Conservation (phyloP, 92 coral and sea anemone genomes). For the Epizoanthus rinbou region DNA sequence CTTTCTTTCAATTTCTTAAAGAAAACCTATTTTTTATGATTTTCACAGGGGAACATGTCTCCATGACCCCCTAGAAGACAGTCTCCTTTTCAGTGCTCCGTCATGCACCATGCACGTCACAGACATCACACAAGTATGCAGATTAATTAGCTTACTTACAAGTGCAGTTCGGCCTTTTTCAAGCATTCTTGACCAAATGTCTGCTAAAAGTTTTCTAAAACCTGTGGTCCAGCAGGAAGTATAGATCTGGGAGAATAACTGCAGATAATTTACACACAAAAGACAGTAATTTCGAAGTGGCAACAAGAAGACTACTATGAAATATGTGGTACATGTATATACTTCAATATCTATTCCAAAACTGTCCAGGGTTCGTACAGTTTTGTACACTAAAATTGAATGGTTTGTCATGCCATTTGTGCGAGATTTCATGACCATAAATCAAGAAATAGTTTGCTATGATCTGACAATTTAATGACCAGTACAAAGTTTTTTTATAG, state of each 20-base stretch:
- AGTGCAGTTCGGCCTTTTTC: background rate
- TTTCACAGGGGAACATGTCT: too few species aligned
- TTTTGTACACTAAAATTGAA: conserved; percentile 9
- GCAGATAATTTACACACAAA: background rate
- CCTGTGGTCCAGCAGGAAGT: background rate
- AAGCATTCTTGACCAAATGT: background rate
- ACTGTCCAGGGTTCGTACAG: conserved; percentile 21
- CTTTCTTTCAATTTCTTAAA: too few species aligned
- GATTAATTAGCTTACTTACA: background rate
- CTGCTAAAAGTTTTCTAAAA: background rate
- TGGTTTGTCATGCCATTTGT: conserved; percentile 13
- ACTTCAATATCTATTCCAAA: conserved; percentile 16
- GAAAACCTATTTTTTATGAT: too few species aligned
- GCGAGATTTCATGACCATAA: conserved; percentile 8
- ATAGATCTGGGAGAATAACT: background rate
- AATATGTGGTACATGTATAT: conserved; percentile 12
- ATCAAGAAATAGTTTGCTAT: conserved; percentile 16
- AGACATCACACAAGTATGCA: background rate
- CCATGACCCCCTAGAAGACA: too few species aligned
- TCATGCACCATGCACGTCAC: too few species aligned
- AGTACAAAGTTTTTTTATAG: conserved; percentile 16
- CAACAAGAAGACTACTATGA: background rate
- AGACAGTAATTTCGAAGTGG: too few species aligned
- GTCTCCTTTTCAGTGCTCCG: too few species aligned
- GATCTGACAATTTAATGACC: conserved; percentile 18